Percentiles rank a stretch among this genome's conserved stretches.
Evolutionary conservation across 2,113 vertebrate species (phyloP).

Genomic region (Perccottus glenii): DNA sequence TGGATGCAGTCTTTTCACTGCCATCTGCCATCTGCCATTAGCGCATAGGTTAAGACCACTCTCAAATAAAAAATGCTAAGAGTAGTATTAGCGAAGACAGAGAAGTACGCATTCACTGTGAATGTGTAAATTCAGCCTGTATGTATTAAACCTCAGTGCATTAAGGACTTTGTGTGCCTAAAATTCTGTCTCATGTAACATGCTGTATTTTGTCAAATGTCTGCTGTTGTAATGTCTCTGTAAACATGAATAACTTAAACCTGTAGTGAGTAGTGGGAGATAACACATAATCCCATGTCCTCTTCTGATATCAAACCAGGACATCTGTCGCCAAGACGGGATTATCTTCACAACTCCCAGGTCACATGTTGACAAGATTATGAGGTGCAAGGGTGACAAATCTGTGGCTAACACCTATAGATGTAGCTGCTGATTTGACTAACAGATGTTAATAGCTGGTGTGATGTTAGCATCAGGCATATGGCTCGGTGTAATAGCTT

Average conservation of each 20-base stretch:
- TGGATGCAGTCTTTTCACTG: slow-evolving; percentile 3
- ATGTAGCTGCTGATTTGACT: slow-evolving; percentile 56
- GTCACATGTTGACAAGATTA: slow-evolving; percentile 64
- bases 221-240: too few species aligned
- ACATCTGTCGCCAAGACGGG: slow-evolving; percentile 56
- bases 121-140: not conserved
- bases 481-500: slow-evolving; percentile 32
- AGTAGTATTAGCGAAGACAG: slow-evolving; percentile 8
- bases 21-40: slow-evolving; percentile 21
- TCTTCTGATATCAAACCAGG: slow-evolving; percentile 40
- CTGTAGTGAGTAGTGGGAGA: slow-evolving; percentile 8
- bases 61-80: slow-evolving; percentile 16
- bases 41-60: slow-evolving; percentile 3
- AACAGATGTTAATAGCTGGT: slow-evolving; percentile 55
- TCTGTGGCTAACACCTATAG: slow-evolving; percentile 55
- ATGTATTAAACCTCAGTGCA: not conserved
- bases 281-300: slow-evolving; percentile 41
- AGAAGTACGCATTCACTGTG: not conserved
- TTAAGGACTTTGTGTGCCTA: not conserved
- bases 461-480: slow-evolving; percentile 46
- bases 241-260: not conserved
- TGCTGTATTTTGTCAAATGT: not conserved
- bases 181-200: not conserved
- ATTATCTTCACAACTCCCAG: slow-evolving; percentile 44
- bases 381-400: slow-evolving; percentile 47